Evolutionary conservation across 2,113 vertebrate genomes (phyloP).

Genomic region (Australoheros scitulus): DNA sequence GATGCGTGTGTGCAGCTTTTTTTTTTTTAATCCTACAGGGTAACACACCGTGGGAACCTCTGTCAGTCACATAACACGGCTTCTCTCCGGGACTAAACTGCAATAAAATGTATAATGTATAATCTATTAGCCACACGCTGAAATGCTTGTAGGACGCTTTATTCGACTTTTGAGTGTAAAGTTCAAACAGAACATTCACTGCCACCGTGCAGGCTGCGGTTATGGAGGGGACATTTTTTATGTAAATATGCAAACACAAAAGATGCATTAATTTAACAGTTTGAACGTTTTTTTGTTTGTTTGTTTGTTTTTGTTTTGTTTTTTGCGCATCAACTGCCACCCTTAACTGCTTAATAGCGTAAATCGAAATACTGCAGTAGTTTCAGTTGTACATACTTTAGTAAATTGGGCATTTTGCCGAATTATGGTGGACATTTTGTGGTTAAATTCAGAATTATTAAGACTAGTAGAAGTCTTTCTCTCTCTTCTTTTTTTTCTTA

Average conservation of each 20-base stretch:
- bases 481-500: background rate
- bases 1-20: background rate
- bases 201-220: background rate
- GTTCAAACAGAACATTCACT: background rate
- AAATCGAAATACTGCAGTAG: background rate
- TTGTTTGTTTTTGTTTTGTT: too few species aligned
- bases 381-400: background rate
- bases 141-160: constrained; percentile 13
- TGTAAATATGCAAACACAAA: background rate
- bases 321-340: background rate
- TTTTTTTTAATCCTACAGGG: constrained; percentile 77
- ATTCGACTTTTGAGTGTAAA: constrained; percentile 5
- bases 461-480: background rate
- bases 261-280: background rate
- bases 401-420: background rate
- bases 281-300: background rate
- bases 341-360: background rate
- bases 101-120: constrained; percentile 18
- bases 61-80: constrained; percentile 81
- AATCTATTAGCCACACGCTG: constrained; percentile 28
- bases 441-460: background rate
- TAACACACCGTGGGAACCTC: constrained; percentile 85
- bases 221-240: background rate
- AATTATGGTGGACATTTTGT: background rate
- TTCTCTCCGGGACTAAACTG: constrained; percentile 54